A percentile compares a stretch with the other conserved stretches of the same genome.
Conservation (phyloP, 2,888 invertebrate species). For the Caenorhabditis macrosperma region DNA sequence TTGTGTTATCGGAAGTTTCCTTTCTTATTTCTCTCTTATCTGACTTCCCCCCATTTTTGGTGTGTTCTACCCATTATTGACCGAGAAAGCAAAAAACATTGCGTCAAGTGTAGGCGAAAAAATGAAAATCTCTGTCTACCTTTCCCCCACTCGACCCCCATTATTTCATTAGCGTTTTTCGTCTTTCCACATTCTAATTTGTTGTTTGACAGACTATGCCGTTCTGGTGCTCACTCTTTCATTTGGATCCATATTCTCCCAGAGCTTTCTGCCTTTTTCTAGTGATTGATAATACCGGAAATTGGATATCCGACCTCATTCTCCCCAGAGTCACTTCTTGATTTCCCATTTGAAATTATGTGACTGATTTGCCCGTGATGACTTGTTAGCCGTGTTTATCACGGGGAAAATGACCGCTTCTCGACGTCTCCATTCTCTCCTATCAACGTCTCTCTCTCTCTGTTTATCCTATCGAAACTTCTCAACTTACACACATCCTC, state of each 20-base stretch:
- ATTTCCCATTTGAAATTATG: too few species aligned
- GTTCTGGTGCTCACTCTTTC: conserved; percentile 13
- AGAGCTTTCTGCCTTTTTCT: neutral
- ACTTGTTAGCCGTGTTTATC: conserved; percentile 5
- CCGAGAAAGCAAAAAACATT: conserved; percentile 4
- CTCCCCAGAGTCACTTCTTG: too few species aligned
- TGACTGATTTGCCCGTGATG: too few species aligned
- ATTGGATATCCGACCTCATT: conserved; percentile 9
- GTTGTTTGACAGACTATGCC: conserved; percentile 47
- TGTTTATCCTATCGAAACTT: conserved; percentile 52
- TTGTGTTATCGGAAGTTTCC: too few species aligned
- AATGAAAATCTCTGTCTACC: conserved; percentile 14
- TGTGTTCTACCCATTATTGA: neutral
- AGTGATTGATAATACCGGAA: conserved; percentile 45
- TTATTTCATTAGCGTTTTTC: conserved; percentile 53
- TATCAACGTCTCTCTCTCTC: conserved; percentile 41
- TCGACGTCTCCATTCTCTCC: neutral
- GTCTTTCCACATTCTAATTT: conserved; percentile 37
- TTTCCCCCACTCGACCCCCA: conserved; percentile 12
- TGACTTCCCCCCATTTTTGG: neutral
- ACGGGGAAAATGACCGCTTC: conserved; percentile 21
- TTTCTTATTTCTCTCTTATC: neutral
- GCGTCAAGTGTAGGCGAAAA: conserved; percentile 24
- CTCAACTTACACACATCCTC: conserved; percentile 38
- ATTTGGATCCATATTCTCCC: neutral